A percentile compares a stretch with the other conserved stretches of the same genome.
Evolutionary conservation across 2,113 vertebrate genomes (phyloP).

Genomic region (Micromys minutus): DNA sequence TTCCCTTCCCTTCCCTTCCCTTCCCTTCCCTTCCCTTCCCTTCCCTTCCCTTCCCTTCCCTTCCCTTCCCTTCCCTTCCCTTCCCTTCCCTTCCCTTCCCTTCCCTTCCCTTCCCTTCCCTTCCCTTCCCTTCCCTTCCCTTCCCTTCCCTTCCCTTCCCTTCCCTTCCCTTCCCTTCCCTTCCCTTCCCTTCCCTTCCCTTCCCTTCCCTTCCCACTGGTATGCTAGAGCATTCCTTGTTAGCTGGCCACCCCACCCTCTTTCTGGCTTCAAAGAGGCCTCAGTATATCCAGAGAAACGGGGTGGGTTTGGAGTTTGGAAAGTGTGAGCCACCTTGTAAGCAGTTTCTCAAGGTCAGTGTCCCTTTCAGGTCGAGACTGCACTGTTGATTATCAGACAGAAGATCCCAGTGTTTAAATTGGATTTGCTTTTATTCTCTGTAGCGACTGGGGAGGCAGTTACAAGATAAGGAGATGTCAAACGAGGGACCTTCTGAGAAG

Average conservation of each 20-base stretch:
- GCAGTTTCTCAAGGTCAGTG: conserved; percentile 21
- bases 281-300: neutral
- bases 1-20: neutral
- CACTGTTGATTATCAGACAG: conserved; percentile 41
- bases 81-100: neutral
- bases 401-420: neutral
- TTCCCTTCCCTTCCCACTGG: neutral
- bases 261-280: neutral
- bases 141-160: neutral
- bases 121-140: neutral
- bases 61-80: neutral
- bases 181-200: neutral
- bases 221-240: neutral
- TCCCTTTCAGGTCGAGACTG: neutral
- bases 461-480: conserved; percentile 1
- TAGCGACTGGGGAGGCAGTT: neutral
- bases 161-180: neutral
- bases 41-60: neutral
- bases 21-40: neutral
- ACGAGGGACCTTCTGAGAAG: neutral
- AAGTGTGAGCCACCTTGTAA: neutral
- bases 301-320: neutral
- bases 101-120: neutral
- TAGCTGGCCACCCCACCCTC: rapidly evolving
- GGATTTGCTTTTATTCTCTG: conserved; percentile 31